These are phyloP conservation scores for Cyclura pinguis DNA, from an alignment of 2,797 vertebrate genomes.

Conservation along the genomic window DNA sequence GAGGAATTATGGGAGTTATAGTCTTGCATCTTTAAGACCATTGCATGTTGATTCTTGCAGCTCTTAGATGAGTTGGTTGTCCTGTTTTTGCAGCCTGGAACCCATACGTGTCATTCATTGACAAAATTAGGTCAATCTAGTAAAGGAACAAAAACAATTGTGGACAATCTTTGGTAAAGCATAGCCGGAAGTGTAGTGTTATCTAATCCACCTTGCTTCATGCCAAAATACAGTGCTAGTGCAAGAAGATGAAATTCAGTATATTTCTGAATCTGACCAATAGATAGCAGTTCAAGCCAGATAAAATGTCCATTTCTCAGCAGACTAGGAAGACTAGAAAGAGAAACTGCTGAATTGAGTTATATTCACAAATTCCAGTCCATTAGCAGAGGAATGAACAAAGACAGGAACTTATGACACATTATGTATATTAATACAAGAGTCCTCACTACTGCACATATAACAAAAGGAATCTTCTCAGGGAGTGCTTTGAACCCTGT, in stretches of 20 bases:
- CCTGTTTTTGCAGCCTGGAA: neutral
- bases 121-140: neutral
- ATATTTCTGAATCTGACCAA: neutral
- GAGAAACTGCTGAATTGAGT: no score
- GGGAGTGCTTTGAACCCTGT: no score
- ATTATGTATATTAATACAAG: no score
- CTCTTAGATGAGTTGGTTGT: neutral
- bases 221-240: neutral
- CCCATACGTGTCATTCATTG: neutral
- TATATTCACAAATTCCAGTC: no score
- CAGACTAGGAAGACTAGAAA: neutral
- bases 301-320: neutral
- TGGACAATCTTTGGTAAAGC: neutral
- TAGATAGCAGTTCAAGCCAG: neutral
- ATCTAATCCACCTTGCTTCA: neutral
- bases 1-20: neutral
- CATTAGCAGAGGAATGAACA: no score
- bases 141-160: neutral
- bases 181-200: neutral
- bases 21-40: neutral
- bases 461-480: no score
- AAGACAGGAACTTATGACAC: no score
- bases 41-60: neutral
- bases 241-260: neutral
- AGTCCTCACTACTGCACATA: no score